Percentiles rank a stretch among this genome's conserved stretches.
These are phyloP conservation scores for Phortica magna DNA, from an alignment of 2,888 invertebrate species.

Conservation along the genomic window DNA sequence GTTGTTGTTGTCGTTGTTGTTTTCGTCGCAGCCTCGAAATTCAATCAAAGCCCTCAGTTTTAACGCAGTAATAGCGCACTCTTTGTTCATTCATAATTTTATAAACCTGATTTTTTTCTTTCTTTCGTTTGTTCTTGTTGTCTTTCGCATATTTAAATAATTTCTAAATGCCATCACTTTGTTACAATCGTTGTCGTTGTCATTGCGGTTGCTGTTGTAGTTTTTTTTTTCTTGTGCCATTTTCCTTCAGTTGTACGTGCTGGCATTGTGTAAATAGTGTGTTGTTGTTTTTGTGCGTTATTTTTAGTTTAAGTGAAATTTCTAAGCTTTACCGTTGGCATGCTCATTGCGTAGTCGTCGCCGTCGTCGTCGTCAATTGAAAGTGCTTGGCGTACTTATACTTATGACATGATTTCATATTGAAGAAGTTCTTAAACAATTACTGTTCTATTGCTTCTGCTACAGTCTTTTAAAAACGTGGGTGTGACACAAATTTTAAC, in stretches of 20 bases:
- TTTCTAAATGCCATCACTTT: neutral
- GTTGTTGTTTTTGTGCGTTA: neutral
- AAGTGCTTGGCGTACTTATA: neutral
- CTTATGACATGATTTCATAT: too few relatives aligned
- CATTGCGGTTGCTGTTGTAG: too few relatives aligned
- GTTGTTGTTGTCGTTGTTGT: neutral
- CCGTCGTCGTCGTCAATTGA: neutral
- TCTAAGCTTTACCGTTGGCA: neutral
- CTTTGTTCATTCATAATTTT: neutral
- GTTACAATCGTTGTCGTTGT: neutral
- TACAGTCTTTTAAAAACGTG: too few relatives aligned
- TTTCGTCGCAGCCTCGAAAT: neutral
- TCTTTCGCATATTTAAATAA: conserved; percentile 1
- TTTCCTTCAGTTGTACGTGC: neutral
- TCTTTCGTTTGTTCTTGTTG: neutral
- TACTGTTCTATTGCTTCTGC: too few relatives aligned
- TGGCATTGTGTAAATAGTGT: neutral
- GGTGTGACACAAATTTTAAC: too few relatives aligned
- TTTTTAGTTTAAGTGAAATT: neutral
- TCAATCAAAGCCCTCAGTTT: neutral
- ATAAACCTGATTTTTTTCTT: neutral
- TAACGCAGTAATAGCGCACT: neutral
- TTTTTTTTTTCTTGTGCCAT: neutral
- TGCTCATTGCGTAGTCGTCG: neutral
- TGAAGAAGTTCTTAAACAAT: too few relatives aligned